Evolutionary conservation across 2,888 invertebrate genomes (phyloP), one percentile per base, ranked within the genome.

Genomic region (Metalampra italica): DNA sequence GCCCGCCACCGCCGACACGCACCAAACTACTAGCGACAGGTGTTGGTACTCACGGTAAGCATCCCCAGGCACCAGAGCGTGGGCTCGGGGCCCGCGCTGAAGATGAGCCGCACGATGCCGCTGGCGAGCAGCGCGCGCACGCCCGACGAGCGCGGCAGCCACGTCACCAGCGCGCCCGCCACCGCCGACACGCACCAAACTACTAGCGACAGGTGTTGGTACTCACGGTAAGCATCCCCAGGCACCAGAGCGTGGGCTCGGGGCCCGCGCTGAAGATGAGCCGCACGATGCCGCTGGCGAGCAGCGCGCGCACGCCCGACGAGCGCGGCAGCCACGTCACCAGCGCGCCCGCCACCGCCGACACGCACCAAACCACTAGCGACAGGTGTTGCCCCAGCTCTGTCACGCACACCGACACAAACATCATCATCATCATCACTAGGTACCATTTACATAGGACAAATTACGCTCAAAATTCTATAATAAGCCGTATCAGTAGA

Each of bases 251-350:
- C 1, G 97, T 97, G 36, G 97, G 96, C 76, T 97, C 96, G n/a
- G 98, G 96, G 15, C 98, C 98, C 52, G 96, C 91, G 41, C 96
- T 94, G 86, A 95, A 97, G 82, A 98, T 97, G 74, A 97, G 92
- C 57, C 97, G 92, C 57, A 98, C 90, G 74, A 97, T 97, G 56
- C 94, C 93, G 47, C 94, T 92, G 57, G 95, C 93, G 49, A 95
- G 94, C 59, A 96, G 90, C 1, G 95, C 94, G 57, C 96, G 91
- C 59, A 96, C 93, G 46, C 95, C 96, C 39, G 94, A 93, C 66
- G 94, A 93, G 53, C 95, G 91, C 42, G 96, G 96, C 64, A 95
- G 82, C 60, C 94, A 94, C 61, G 95, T 90, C 15, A 96, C 94
- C 68, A 96, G 93, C 48, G 93, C 93, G 47, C 93, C 91, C 1